Conservation (phyloP, 2,113 vertebrate genomes). For the Mixornis gularis region DNA sequence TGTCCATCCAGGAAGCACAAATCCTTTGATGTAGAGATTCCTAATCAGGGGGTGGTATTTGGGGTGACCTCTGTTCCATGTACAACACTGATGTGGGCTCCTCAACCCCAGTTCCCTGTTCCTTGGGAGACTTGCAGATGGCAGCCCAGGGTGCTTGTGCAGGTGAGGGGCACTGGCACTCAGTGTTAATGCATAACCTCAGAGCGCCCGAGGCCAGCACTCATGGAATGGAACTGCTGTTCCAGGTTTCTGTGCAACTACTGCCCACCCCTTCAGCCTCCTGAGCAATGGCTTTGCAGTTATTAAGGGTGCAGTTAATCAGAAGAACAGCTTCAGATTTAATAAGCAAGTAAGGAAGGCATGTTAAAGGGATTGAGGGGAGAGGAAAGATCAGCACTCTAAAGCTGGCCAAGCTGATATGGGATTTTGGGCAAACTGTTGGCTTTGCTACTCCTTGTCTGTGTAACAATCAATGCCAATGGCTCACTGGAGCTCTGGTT, state of each 20-base stretch:
- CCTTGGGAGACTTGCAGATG: rapidly evolving
- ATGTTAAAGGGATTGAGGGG: rapidly evolving
- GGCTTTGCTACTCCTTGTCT: not conserved
- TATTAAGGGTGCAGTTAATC: not conserved
- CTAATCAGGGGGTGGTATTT: not conserved
- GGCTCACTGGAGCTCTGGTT: not conserved
- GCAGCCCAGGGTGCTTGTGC: not conserved
- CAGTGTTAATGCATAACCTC: not conserved
- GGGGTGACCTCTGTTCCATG: not conserved
- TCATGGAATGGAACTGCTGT: not conserved
- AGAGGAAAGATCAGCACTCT: not conserved
- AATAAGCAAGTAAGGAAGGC: not conserved
- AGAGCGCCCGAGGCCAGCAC: not conserved
- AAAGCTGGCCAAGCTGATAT: not conserved
- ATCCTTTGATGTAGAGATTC: not conserved
- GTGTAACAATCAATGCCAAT: not conserved
- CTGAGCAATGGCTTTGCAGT: not conserved
- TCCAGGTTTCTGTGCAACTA: not conserved
- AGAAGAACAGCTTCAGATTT: not conserved
- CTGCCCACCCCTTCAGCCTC: not conserved
- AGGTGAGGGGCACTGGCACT: not conserved
- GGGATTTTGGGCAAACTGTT: not conserved
- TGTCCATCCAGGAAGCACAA: not conserved
- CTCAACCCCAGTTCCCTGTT: not conserved
- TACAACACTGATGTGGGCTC: not conserved